Base-by-base conservation (phyloP, 2,888 invertebrate species). In the Heliconius charithonia region DNA sequence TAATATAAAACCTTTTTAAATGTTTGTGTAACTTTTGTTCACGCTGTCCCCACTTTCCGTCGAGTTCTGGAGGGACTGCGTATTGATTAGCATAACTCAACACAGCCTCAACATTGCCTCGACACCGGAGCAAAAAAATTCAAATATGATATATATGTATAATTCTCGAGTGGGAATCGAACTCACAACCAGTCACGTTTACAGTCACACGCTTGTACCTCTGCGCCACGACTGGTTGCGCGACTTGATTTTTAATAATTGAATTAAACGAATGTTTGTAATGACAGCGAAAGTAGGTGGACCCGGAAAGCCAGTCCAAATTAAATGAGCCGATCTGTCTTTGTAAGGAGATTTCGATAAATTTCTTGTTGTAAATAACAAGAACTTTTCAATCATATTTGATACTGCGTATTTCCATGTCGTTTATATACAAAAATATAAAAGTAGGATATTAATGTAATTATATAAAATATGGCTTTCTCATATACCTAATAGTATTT, bases 291-390 rank as follows among this genome's bases (percentile, higher is more conserved):
- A 75, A 77, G 67, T 77, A 75, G 71, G 66, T 75, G 65, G 51
- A 77, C 59, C 70, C 65, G 71, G 59, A 75, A 71, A 75, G 75
- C 62, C 71, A 59, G 72, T 75, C 70, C 62, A 81, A 79, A 80
- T 79, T 79, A 78, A 74, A 80, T 80, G 72, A 82, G 74, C 73
- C 81, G 72, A 63, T 71, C 51, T 71, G 16, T 56, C 71, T 45
- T 6, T 29, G 27, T 72, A 59, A 72, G 45, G 71, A 51, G 51
- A 59, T 72, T 13, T n/a, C n/a, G 56, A 72, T 25, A 37, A 67
- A 37, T 67, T 67, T 4, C n/a, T 66, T 37, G 29, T 32, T 22
- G 37, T 37, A n/a, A n/a, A 41, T 37, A 37, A 25, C 66, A 37
- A 22, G 32, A 10, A 37, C 37, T 37, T 22, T n/a, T n/a, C 29